Evolutionary conservation across 2,888 invertebrate species (phyloP), one percentile per base, ranked within the genome.

Genomic region (Choristoneura rosaceana): DNA sequence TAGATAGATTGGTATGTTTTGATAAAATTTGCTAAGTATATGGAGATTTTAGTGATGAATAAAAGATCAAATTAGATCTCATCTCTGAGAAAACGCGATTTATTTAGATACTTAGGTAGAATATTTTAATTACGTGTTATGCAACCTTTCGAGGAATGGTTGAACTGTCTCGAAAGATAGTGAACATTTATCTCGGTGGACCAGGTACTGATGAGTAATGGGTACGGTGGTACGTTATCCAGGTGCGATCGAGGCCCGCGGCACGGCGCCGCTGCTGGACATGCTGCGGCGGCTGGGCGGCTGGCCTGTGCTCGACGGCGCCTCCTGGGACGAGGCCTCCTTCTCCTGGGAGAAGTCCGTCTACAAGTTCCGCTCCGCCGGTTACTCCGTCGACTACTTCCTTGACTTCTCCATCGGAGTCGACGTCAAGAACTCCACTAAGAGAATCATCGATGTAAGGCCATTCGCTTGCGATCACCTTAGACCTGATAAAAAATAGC

Each of bases 241-340:
- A 98, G 98, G 96, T 77, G 90, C 96, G 25, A 98, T 99, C 80
- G 98, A 99, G 85, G 92, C 95, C 3, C 95, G 96, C 64, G 98
- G 98, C 0, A 88, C 97, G 59, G 90, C 92, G 3, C 98, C 98
- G 0, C 95, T 99, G 52, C 89, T 95, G 70, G 92, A 95, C 0
- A 96, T 98, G 85, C 90, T 99, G 69, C 94, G 95, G 47, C 93
- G 95, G n/a, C 94, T 99, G 33, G 99, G 99, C 0, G 98, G 98
- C 3, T 99, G 99, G 99, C 99, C 99, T 0, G 97, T 97, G n/a
- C 91, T 98, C 50, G 96, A 97, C 77, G 98, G 97, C 0, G 94
- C 95, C 43, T 76, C 85, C 0, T 98, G 98, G 98, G 95, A 96
- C 77, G 96, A 95, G 45, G 88, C 87, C 0, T 87, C 92, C 12